Base-by-base conservation (phyloP, 2,888 invertebrate species). In the Mellilla xanthometata region DNA sequence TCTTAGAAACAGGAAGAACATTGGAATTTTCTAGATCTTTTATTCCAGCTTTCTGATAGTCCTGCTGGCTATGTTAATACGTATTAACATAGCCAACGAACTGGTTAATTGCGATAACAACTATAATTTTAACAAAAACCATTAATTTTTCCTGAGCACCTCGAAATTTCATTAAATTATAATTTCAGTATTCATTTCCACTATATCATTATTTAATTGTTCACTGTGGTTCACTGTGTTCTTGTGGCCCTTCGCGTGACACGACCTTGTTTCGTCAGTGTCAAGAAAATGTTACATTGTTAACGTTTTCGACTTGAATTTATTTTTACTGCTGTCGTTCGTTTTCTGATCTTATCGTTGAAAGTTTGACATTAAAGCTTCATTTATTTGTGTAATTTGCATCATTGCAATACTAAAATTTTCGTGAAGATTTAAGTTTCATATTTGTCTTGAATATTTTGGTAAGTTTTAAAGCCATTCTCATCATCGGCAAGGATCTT, bases 221-320 rank as follows among this genome's bases (percentile, higher is more conserved):
- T 49, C 54, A 46, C 49, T 43, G 42, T n/a, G n/a, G n/a, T n/a
- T n/a, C n/a, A n/a, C n/a, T n/a, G n/a, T n/a, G n/a, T n/a, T n/a
- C 39, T 39, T 43, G 34, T 22, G 35, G 52, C 49, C 62, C 49
- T 60, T 61, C 54, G 54, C 58, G 58, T 62, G 60, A 53, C 47
- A 45, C 34, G 48, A 33, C 52, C 52, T 56, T 62, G 59, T 67
- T 66, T 60, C 50, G 43, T 56, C 44, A 56, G 50, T 60, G 62
- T 61, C 64, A 60, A 59, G 54, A 60, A 19, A 67, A 62, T 50
- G 48, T 41, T 49, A 56, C 56, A 54, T 41, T 60, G 54, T 58
- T 60, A 54, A 61, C 57, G 31, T 32, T 42, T 19, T 49, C 35
- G 11, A 46, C 12, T 27, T 36, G 13, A 39, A 34, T 33, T 39